phyloP scores from a whole-genome alignment of 2,888 invertebrate species.

The Athalia cordata region DNA sequence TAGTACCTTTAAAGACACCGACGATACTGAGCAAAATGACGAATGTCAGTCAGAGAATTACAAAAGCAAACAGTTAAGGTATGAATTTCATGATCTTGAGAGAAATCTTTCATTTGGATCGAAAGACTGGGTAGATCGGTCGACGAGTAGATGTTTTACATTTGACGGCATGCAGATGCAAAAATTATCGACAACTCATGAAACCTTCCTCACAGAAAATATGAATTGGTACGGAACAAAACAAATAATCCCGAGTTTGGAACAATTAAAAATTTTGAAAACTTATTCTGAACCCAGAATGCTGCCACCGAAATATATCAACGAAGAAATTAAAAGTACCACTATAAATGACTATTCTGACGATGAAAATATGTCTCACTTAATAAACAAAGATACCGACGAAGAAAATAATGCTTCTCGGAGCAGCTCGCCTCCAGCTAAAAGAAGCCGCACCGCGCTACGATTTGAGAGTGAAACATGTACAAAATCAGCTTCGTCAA shows the following conservation, averaged over 20 bases:
- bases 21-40: not conserved
- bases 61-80: not conserved
- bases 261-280: slow-evolving; percentile 8
- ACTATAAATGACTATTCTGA: not conserved
- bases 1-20: not conserved
- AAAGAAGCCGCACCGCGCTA: slow-evolving; percentile 42
- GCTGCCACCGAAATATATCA: not conserved
- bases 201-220: slow-evolving; percentile 8
- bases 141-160: slow-evolving; percentile 3
- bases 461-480: slow-evolving; percentile 19
- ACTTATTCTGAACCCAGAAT: slow-evolving; percentile 6
- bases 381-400: not conserved
- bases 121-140: not conserved
- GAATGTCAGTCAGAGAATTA: not conserved
- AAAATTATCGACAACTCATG: not conserved
- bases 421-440: slow-evolving; percentile 43
- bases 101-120: not conserved
- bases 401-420: slow-evolving; percentile 23
- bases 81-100: not conserved
- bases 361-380: not conserved
- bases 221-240: not conserved
- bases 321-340: not conserved
- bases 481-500: slow-evolving; percentile 11
- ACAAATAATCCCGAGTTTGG: not conserved
- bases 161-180: slow-evolving; percentile 13